phyloP scores from a whole-genome alignment of 2,797 vertebrate species.

The Poeciliopsis infans region DNA sequence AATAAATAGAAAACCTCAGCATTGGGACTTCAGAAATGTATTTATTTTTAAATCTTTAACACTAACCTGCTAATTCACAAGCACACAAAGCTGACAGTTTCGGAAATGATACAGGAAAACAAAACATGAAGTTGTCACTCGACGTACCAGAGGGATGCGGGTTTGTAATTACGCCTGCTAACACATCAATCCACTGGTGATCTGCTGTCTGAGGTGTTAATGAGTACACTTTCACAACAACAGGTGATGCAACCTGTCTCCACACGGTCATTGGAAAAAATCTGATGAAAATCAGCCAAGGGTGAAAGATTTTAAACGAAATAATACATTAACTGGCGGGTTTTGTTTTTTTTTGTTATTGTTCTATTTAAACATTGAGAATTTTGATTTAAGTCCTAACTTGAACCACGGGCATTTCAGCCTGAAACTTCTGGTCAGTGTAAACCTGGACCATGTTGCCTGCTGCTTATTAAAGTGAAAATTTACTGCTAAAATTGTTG shows the following conservation, averaged over 20 bases:
- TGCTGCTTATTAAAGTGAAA: neutral
- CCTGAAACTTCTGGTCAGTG: neutral
- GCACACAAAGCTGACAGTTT: neutral
- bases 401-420: neutral
- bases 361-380: neutral
- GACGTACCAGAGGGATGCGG: slow-evolving; percentile 23
- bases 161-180: slow-evolving; percentile 24
- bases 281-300: neutral
- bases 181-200: slow-evolving; percentile 46
- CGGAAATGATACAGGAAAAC: slow-evolving; percentile 10
- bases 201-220: slow-evolving; percentile 51
- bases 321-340: neutral
- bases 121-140: neutral
- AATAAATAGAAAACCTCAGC: too few relatives aligned
- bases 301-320: neutral
- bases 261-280: neutral
- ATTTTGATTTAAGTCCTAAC: neutral
- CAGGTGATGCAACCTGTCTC: slow-evolving; percentile 55
- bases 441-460: neutral
- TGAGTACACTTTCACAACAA: slow-evolving; percentile 46
- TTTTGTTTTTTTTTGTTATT: neutral
- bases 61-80: neutral
- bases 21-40: neutral
- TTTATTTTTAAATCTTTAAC: neutral
- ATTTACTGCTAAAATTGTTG: neutral